A percentile compares a stretch with the other conserved stretches of the same genome.
Evolutionary conservation across 2,888 invertebrate species (phyloP).

Genomic region (Latrodectus elegans): DNA sequence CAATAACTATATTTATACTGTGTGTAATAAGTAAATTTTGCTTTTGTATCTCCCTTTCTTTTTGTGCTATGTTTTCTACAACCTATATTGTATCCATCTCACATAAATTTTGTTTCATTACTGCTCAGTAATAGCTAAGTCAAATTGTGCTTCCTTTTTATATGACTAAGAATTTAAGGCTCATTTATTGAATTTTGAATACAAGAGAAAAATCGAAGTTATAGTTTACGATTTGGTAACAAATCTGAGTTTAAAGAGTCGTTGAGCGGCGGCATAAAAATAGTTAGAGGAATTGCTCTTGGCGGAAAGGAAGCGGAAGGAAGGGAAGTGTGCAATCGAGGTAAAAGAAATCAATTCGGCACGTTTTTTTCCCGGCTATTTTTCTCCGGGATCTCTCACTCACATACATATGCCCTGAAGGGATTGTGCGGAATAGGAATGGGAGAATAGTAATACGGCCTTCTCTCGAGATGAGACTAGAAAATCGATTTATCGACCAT

Average conservation of each 20-base stretch:
- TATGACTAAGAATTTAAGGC: too few species aligned
- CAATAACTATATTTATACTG: too few species aligned
- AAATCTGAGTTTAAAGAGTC: background rate
- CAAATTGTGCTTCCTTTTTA: too few species aligned
- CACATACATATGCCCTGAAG: constrained; percentile 39
- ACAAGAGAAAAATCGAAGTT: too few species aligned
- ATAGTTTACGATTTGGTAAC: background rate
- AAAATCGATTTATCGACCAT: constrained; percentile 54
- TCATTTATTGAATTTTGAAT: too few species aligned
- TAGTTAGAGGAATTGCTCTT: too few species aligned
- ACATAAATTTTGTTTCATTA: too few species aligned
- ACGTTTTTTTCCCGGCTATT: constrained; percentile 1
- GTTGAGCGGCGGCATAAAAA: background rate
- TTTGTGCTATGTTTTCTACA: too few species aligned
- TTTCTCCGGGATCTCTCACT: constrained; percentile 4
- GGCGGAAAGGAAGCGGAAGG: background rate
- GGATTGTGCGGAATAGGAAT: constrained; percentile 37
- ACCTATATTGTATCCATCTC: too few species aligned
- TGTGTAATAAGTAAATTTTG: too few species aligned
- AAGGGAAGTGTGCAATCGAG: background rate
- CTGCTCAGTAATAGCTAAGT: too few species aligned
- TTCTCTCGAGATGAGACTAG: constrained; percentile 19
- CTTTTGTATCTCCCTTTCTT: too few species aligned
- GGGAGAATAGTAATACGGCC: constrained; percentile 41
- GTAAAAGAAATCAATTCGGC: constrained; percentile 2